phyloP scores from a whole-genome alignment of 2,888 invertebrate genomes.

The Oligia strigilis region DNA sequence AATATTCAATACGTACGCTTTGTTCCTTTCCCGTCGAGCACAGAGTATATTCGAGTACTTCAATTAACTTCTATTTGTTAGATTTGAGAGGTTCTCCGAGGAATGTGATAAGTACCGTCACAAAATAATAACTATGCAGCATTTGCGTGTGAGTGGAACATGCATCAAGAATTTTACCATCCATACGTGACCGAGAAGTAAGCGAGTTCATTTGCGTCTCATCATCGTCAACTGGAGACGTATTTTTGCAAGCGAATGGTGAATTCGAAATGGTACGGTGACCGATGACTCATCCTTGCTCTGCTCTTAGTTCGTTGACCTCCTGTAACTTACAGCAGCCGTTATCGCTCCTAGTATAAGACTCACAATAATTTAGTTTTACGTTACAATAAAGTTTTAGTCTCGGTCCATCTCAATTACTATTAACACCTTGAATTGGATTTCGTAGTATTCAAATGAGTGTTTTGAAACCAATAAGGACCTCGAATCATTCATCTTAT shows the following conservation, averaged over 20 bases:
- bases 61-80: conserved; percentile 70
- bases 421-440: conserved; percentile 25
- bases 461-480: conserved; percentile 38
- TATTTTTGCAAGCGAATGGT: conserved; percentile 65
- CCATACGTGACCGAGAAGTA: conserved; percentile 73
- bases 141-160: conserved; percentile 66
- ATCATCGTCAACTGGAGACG: conserved; percentile 56
- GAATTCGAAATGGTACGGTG: conserved; percentile 75
- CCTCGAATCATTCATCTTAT: conserved; percentile 75
- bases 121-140: conserved; percentile 63
- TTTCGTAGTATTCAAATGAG: conserved; percentile 48
- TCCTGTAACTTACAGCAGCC: conserved; percentile 78
- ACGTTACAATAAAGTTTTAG: conserved; percentile 21
- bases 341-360: conserved; percentile 69
- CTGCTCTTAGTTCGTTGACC: conserved; percentile 83
- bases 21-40: conserved; percentile 67
- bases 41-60: conserved; percentile 65
- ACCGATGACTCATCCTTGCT: conserved; percentile 82
- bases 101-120: conserved; percentile 55
- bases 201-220: conserved; percentile 71
- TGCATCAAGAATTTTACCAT: conserved; percentile 70
- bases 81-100: conserved; percentile 53
- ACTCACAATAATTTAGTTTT: conserved; percentile 10
- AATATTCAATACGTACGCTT: conserved; percentile 76
- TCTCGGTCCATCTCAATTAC: conserved; percentile 1